Base-by-base conservation (phyloP, 64 coral and sea anemone species). In the Stylophora pistillata region DNA sequence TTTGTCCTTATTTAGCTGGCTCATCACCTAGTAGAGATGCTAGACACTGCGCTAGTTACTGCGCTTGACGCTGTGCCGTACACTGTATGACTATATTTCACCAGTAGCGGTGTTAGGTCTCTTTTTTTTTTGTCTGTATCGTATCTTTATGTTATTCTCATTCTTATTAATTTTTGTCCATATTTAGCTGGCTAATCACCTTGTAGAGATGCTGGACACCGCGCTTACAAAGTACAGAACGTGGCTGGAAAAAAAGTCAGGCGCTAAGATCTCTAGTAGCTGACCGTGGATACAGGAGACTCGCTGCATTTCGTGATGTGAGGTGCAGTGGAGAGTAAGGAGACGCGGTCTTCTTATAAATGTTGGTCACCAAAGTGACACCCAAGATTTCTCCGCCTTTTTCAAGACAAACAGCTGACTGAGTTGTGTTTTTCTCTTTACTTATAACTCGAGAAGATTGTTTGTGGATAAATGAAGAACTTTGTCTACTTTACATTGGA, bases 171-270 rank as follows among this genome's bases (percentile, higher is more conserved):
- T 7, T 58, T 66, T 75, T 85, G 34, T 30, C 17, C 57, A 25
- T 32, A 87, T 74, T 13, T 74, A 96, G 95, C 73, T 96, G 26
- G 86, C 88, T 56, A 72, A 90, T n/a, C 95, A 96, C 71, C 88
- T 96, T 5, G 32, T 60, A 21, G 90, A 96, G 86, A 96, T 96
- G 95, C 68, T 96, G 13, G 91, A 96, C 18, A 79, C 88, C 20
- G 95, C 95, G 2, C 58, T 90, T 0, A 77, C 81, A 2, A 96
- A 96, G 55, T 96, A 93, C 83, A 81, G 82, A 78, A 61, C 91
- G 10, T 96, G 95, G 95, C 60, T 87, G 52, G 91, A 89, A 53
- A 93, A 90, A 54, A 80, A 81, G 32, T 59, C 89, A 17, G n/a
- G 87, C 5, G 18, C 92, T 29, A 85, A 59, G 58, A 30, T 86